phyloP scores from a whole-genome alignment of 2,888 invertebrate genomes.

The Bugulina stolonifera region DNA sequence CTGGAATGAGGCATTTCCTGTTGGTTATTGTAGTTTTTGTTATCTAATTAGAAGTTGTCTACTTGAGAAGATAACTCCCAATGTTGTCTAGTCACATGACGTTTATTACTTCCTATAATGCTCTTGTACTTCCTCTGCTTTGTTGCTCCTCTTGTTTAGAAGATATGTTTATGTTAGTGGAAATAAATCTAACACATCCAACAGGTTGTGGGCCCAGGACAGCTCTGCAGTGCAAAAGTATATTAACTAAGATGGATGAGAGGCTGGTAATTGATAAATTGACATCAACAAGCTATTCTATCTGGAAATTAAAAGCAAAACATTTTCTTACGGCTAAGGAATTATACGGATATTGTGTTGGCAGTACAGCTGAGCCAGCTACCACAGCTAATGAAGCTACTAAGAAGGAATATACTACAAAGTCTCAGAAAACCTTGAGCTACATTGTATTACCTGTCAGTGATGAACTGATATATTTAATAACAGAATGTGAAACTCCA shows the following conservation, averaged over 20 bases:
- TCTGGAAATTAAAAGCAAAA: not conserved
- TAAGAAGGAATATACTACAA: not conserved
- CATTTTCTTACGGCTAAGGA: not conserved
- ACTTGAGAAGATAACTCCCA: too few species aligned
- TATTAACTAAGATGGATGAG: not conserved
- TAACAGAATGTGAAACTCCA: not conserved
- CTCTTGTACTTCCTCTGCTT: not conserved
- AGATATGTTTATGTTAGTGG: too few species aligned
- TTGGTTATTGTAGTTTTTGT: too few species aligned
- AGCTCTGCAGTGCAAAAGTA: not conserved
- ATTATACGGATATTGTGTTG: not conserved
- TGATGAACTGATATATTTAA: conserved; percentile 14
- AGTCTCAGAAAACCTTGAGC: not conserved
- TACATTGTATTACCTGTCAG: not conserved
- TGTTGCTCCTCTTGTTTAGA: not conserved
- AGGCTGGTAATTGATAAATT: not conserved
- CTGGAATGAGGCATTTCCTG: not conserved
- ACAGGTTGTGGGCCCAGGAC: not conserved
- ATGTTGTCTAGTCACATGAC: too few species aligned
- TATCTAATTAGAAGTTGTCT: too few species aligned
- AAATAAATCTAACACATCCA: too few species aligned
- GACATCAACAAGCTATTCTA: not conserved
- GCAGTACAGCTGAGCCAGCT: not conserved
- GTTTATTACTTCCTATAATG: not conserved
- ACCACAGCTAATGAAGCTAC: not conserved